These are phyloP conservation scores for Ruditapes philippinarum DNA, from an alignment of 1,140 invertebrate genomes.

Conservation along the genomic window DNA sequence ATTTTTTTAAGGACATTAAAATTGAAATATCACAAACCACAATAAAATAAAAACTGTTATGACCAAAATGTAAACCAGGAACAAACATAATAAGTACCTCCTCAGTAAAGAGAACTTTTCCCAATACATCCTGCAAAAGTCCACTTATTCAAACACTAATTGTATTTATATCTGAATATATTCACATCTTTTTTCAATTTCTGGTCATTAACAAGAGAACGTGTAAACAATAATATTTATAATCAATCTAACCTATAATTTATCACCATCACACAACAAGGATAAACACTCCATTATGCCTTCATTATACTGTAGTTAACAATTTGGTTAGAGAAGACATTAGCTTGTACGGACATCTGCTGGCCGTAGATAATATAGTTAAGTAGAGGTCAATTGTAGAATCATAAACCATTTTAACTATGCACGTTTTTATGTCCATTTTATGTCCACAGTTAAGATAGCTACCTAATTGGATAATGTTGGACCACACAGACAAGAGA, in stretches of 20 bases:
- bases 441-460: constrained; percentile 35
- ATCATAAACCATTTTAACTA: constrained; percentile 26
- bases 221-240: background rate
- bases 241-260: background rate
- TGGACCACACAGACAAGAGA: background rate
- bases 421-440: constrained; percentile 32
- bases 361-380: constrained; percentile 3
- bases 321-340: background rate
- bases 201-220: background rate
- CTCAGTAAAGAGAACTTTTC: too few species aligned
- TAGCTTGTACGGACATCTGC: background rate
- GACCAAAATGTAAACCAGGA: too few species aligned
- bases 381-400: constrained; percentile 18
- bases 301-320: background rate
- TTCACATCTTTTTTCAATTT: background rate
- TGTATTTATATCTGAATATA: background rate
- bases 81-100: too few species aligned
- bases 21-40: too few species aligned
- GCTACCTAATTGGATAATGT: constrained; percentile 38
- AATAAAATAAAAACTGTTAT: too few species aligned
- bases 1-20: too few species aligned
- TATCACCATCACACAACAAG: background rate
- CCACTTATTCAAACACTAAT: too few species aligned
- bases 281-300: background rate
- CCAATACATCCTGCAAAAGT: too few species aligned